phyloP scores from a whole-genome alignment of 1,140 invertebrate species.

The Fopius arisanus region DNA sequence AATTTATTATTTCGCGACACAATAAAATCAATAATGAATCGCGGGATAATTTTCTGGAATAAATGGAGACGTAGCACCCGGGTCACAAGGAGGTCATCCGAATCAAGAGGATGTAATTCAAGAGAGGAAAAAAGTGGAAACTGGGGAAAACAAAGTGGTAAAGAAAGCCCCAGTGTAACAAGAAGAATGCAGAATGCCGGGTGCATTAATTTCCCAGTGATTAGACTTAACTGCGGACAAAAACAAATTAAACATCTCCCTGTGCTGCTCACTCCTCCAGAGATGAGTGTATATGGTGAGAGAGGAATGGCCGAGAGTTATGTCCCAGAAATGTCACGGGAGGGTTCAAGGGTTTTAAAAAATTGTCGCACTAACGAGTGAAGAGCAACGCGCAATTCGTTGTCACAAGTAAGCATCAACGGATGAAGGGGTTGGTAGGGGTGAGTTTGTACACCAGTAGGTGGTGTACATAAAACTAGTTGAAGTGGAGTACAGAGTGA shows the following conservation, averaged over 20 bases:
- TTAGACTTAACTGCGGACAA: constrained; percentile 30
- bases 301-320: constrained; percentile 23
- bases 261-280: background rate
- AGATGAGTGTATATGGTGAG: background rate
- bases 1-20: too few species aligned
- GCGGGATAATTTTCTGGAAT: too few species aligned
- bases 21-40: too few species aligned
- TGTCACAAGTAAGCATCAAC: constrained; percentile 18
- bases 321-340: constrained; percentile 26
- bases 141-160: too few species aligned
- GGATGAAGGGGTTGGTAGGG: background rate
- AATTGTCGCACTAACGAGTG: constrained; percentile 22
- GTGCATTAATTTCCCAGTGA: constrained; percentile 29
- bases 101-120: too few species aligned
- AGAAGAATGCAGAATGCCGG: background rate
- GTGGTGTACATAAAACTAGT: background rate
- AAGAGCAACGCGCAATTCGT: constrained; percentile 30
- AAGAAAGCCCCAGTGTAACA: background rate
- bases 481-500: background rate
- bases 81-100: too few species aligned
- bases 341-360: background rate
- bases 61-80: too few species aligned
- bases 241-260: constrained; percentile 23
- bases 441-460: constrained; percentile 17
- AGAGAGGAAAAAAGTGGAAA: too few species aligned